These are phyloP conservation scores for Ceriagrion tenellum DNA, from an alignment of 2,888 invertebrate genomes.

Conservation along the genomic window DNA sequence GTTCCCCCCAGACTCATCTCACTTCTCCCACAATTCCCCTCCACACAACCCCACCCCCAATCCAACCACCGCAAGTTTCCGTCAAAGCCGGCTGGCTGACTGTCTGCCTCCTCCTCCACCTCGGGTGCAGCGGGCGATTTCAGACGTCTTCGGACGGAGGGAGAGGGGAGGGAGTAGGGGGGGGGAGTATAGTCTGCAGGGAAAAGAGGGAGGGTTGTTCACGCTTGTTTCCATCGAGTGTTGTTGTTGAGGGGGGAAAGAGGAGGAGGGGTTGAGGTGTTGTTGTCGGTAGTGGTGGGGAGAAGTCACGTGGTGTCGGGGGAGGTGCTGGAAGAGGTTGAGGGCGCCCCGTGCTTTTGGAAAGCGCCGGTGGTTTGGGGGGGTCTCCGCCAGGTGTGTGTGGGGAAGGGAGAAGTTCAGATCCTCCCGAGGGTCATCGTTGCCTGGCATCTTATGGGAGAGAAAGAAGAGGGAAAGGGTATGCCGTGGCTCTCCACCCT, in stretches of 20 bases:
- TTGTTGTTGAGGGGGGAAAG: background rate
- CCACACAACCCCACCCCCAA: background rate
- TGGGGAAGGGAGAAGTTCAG: background rate
- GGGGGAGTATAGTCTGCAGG: background rate
- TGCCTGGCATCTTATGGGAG: constrained; percentile 62
- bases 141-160: background rate
- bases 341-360: background rate
- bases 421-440: constrained; percentile 49
- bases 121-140: constrained; percentile 20
- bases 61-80: background rate
- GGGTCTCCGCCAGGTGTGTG: background rate
- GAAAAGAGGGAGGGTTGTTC: background rate
- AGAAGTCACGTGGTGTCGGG: background rate
- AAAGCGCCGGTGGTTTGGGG: background rate
- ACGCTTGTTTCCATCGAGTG: background rate
- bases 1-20: background rate
- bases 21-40: background rate
- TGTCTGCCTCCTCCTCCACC: constrained; percentile 30
- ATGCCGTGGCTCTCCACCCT: background rate
- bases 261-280: background rate
- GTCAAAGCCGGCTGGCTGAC: background rate
- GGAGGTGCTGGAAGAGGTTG: background rate
- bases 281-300: background rate
- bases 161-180: background rate
- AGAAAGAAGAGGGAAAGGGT: constrained; percentile 51